Conservation (phyloP, 1,140 invertebrate genomes). For the Homalodisca vitripennis region DNA sequence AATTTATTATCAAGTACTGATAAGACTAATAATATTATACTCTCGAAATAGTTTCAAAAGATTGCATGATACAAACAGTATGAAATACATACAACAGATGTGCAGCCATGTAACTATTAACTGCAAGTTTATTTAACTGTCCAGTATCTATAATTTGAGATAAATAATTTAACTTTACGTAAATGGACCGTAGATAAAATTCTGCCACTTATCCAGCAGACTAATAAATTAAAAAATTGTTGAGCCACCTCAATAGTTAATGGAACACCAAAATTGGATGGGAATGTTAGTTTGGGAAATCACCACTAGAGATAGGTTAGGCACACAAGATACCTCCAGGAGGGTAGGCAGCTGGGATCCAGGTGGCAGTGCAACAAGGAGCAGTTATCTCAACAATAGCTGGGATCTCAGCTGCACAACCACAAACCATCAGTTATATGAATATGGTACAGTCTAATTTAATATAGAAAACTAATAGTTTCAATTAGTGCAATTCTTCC, state of each 20-base stretch:
- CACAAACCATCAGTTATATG: background rate
- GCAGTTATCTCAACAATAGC: background rate
- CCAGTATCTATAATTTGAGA: background rate
- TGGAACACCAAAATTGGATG: background rate
- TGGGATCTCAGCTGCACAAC: background rate
- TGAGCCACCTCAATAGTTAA: background rate
- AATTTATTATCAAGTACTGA: too few species aligned
- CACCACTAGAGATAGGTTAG: too few species aligned
- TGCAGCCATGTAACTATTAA: too few species aligned
- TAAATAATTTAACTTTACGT: background rate
- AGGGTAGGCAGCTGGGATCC: background rate
- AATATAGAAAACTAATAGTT: too few species aligned
- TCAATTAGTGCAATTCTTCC: background rate
- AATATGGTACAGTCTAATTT: background rate
- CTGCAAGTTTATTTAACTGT: too few species aligned
- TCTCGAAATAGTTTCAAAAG: too few species aligned
- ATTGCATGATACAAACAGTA: too few species aligned
- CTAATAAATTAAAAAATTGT: background rate
- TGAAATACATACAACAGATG: too few species aligned
- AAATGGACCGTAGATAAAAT: background rate
- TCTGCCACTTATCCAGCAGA: background rate
- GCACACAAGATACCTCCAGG: slow-evolving; percentile 1
- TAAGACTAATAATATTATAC: too few species aligned
- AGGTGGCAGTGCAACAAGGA: slow-evolving; percentile 2
- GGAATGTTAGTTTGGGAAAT: background rate